A percentile compares a stretch with the other conserved stretches of the same genome.
phyloP scores from a whole-genome alignment of 2,797 vertebrate species.

The Pygocentrus nattereri region DNA sequence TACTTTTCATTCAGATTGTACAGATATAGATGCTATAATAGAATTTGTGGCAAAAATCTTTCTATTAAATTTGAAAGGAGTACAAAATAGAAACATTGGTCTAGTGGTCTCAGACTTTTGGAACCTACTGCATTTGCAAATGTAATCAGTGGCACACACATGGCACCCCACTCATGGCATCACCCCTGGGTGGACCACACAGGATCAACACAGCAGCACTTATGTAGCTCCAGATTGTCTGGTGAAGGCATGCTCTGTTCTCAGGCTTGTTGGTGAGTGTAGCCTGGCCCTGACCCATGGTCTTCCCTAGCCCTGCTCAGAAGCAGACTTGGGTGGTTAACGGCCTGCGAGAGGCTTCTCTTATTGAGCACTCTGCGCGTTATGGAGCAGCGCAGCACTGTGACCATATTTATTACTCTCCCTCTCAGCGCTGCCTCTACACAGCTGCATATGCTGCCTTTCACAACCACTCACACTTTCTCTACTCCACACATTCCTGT shows the following conservation, averaged over 20 bases:
- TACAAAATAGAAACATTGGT: no score
- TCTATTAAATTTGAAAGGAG: no score
- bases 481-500: conserved; percentile 55
- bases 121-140: no score
- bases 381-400: conserved; percentile 33
- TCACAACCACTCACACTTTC: conserved; percentile 53
- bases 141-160: no score
- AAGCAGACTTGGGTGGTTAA: conserved; percentile 42
- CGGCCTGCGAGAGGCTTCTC: conserved; percentile 54
- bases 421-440: conserved; percentile 47
- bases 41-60: no score
- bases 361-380: conserved; percentile 41
- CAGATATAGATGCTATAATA: no score
- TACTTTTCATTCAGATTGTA: no score
- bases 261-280: conserved; percentile 16
- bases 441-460: conserved; percentile 51
- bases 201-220: conserved; percentile 3
- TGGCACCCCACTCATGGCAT: no score
- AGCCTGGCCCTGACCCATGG: conserved; percentile 33
- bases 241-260: conserved; percentile 30
- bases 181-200: conserved; percentile 4
- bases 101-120: no score
- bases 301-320: conserved; percentile 27
- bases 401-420: conserved; percentile 52
- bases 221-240: conserved; percentile 10